Conservation (phyloP, 2,113 vertebrate species). For the Catagonus wagneri region DNA sequence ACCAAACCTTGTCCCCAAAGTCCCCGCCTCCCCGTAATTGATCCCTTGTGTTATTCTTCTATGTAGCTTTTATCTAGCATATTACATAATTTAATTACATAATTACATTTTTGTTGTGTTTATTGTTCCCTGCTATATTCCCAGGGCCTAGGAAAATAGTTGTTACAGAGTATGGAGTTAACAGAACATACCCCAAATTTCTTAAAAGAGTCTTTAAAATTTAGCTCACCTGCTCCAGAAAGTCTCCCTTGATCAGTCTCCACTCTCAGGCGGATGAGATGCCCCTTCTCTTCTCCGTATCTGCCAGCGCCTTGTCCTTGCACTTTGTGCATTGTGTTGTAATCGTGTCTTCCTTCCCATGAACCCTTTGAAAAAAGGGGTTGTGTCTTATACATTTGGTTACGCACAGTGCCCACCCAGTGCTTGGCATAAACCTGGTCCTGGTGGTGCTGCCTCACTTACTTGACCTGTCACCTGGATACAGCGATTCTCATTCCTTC, state of each 20-base stretch:
- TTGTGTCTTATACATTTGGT: not conserved
- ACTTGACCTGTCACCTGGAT: not conserved
- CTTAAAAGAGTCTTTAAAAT: not conserved
- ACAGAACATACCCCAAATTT: not conserved
- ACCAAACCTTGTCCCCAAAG: not conserved
- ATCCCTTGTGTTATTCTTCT: not conserved
- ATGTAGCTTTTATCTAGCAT: not conserved
- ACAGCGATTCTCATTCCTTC: not conserved
- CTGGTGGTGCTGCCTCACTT: not conserved
- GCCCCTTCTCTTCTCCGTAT: not conserved
- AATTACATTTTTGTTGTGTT: not conserved
- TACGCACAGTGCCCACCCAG: no score
- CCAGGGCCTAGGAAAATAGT: not conserved
- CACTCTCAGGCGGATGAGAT: not conserved
- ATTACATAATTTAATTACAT: not conserved
- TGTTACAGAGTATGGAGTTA: not conserved
- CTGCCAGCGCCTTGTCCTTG: not conserved
- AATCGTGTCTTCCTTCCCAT: not conserved
- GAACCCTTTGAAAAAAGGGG: not conserved
- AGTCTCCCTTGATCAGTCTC: not conserved
- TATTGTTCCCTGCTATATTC: not conserved
- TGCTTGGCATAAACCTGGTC: not conserved
- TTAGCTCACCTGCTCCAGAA: not conserved
- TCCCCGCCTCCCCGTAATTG: not conserved
- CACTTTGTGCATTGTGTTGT: not conserved